Conservation (phyloP, 2,113 vertebrate species). For the Spea bombifrons region DNA sequence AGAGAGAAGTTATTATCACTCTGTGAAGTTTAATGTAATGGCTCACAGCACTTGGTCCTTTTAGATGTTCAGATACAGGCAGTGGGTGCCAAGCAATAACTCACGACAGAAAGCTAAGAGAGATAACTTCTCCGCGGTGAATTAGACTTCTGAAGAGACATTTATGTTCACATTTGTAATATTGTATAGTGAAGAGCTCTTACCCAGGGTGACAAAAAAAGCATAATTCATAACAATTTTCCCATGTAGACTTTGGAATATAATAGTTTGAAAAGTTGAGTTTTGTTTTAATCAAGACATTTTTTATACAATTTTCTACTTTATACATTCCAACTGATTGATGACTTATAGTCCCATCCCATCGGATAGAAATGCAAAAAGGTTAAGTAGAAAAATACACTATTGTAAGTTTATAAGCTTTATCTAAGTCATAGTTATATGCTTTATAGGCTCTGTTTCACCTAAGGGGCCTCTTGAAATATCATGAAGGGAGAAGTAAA, state of each 20-base stretch:
- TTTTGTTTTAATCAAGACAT: neutral
- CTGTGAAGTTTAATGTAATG: constrained; percentile 27
- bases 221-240: constrained; percentile 12
- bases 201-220: constrained; percentile 30
- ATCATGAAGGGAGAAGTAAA: no score
- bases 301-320: neutral
- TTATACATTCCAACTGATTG: neutral
- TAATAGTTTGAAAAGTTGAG: constrained; percentile 34
- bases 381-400: no score
- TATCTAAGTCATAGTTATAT: no score
- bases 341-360: no score
- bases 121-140: constrained; percentile 24
- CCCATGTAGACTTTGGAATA: constrained; percentile 14
- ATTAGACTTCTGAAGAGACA: constrained; percentile 27
- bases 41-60: constrained; percentile 17
- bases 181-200: constrained; percentile 19
- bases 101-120: constrained; percentile 10
- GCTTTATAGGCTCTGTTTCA: no score
- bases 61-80: neutral
- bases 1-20: constrained; percentile 45
- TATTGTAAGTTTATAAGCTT: no score
- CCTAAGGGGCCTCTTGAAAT: no score
- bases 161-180: constrained; percentile 21
- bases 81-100: constrained; percentile 14
- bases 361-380: no score